Conservation (phyloP, 2,113 vertebrate species). For the Anhinga rufa region DNA sequence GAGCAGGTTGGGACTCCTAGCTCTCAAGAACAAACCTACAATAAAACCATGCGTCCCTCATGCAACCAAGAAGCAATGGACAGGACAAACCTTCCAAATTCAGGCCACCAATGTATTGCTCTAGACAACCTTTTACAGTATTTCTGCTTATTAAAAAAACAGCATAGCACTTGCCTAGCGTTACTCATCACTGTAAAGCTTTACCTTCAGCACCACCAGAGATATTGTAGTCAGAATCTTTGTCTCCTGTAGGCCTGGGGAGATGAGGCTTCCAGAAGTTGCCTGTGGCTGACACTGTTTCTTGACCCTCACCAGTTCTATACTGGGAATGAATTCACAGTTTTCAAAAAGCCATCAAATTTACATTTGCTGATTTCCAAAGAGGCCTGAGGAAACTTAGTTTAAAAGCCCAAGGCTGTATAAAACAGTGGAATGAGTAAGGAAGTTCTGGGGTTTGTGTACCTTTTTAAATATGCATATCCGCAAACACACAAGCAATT, state of each 20-base stretch:
- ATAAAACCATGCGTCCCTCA: not conserved
- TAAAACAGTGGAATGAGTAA: fast-evolving
- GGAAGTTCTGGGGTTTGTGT: not conserved
- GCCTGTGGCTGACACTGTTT: not conserved
- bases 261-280: not conserved
- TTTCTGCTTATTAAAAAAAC: not conserved
- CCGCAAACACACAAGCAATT: not conserved
- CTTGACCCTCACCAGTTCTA: not conserved
- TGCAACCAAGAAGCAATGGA: not conserved
- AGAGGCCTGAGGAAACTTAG: not conserved
- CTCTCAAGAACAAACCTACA: not conserved
- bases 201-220: not conserved
- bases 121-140: not conserved
- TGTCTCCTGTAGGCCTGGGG: not conserved
- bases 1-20: not conserved
- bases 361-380: not conserved
- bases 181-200: not conserved
- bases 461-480: not conserved
- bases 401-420: not conserved
- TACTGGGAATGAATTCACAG: not conserved
- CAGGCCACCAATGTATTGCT: not conserved
- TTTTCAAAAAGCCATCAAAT: not conserved
- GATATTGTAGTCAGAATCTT: not conserved
- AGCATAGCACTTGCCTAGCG: not conserved
- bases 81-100: not conserved